Conservation (phyloP, 2,113 vertebrate genomes). For the Solea senegalensis region DNA sequence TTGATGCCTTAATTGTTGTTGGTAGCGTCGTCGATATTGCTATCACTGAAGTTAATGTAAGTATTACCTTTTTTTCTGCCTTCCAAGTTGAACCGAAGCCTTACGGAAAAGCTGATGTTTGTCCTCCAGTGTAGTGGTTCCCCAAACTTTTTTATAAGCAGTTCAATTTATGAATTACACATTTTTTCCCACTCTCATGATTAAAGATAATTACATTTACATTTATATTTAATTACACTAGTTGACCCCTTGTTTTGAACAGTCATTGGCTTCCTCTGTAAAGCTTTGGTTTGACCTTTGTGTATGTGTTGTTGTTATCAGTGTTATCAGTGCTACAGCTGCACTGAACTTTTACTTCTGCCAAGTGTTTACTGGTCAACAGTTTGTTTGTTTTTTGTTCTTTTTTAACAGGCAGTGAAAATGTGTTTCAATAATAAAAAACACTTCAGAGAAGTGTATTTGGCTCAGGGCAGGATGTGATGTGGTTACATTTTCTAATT, state of each 20-base stretch:
- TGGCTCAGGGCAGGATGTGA: slow-evolving; percentile 34
- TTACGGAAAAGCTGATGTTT: slow-evolving; percentile 58
- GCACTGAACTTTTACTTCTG: slow-evolving; percentile 16
- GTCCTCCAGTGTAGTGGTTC: too few species aligned
- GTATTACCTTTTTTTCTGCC: slow-evolving; percentile 78
- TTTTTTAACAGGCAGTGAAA: not conserved
- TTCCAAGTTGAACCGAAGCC: slow-evolving; percentile 80
- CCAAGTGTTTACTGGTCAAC: slow-evolving; percentile 12
- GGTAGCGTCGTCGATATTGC: slow-evolving; percentile 99
- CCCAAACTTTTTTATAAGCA: too few species aligned
- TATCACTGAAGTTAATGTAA: slow-evolving; percentile 99
- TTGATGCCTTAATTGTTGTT: slow-evolving; percentile 99
- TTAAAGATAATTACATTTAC: too few species aligned
- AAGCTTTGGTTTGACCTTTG: slow-evolving; percentile 72
- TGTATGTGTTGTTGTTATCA: slow-evolving; percentile 9
- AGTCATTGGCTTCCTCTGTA: slow-evolving; percentile 59
- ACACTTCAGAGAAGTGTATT: slow-evolving; percentile 40
- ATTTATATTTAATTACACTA: too few species aligned
- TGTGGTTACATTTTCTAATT: slow-evolving; percentile 71
- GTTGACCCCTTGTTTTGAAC: not conserved
- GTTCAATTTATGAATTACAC: too few species aligned
- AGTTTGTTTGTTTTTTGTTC: not conserved
- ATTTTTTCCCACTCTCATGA: too few species aligned
- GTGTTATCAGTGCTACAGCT: slow-evolving; percentile 8
- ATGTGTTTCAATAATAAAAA: slow-evolving; percentile 27